These are phyloP conservation scores for Stegophylla sp. DNA, from an alignment of 2,888 invertebrate genomes.

Conservation along the genomic window DNA sequence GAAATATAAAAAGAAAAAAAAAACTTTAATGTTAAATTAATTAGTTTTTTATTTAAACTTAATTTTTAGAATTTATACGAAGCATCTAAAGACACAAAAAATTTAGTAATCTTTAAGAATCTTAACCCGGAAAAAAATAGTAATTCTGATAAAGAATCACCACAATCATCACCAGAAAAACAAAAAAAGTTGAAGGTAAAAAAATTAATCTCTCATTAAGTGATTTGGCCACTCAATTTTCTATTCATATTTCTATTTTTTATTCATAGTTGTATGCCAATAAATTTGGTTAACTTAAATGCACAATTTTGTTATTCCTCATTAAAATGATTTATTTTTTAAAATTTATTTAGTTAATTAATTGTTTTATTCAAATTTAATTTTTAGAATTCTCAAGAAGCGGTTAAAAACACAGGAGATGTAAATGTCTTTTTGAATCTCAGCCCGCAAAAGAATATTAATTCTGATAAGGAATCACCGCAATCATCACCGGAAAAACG, in stretches of 20 bases:
- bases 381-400: constrained; percentile 24
- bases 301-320: no score
- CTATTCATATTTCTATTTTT: no score
- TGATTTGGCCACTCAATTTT: no score
- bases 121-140: neutral
- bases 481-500: constrained; percentile 15
- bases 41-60: neutral
- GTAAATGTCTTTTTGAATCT: constrained; percentile 35
- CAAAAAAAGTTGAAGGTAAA: constrained; percentile 23
- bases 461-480: constrained; percentile 13
- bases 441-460: neutral
- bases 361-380: neutral
- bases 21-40: neutral
- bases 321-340: no score
- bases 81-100: constrained; percentile 18
- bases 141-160: constrained; percentile 19
- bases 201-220: neutral
- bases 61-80: constrained; percentile 33
- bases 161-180: constrained; percentile 10
- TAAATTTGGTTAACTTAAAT: no score
- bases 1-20: no score
- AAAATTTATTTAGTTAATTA: neutral
- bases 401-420: constrained; percentile 20
- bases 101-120: constrained; percentile 36
- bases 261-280: no score